Conservation (phyloP, 2,888 invertebrate genomes). For the Mesorhabditis belari region DNA sequence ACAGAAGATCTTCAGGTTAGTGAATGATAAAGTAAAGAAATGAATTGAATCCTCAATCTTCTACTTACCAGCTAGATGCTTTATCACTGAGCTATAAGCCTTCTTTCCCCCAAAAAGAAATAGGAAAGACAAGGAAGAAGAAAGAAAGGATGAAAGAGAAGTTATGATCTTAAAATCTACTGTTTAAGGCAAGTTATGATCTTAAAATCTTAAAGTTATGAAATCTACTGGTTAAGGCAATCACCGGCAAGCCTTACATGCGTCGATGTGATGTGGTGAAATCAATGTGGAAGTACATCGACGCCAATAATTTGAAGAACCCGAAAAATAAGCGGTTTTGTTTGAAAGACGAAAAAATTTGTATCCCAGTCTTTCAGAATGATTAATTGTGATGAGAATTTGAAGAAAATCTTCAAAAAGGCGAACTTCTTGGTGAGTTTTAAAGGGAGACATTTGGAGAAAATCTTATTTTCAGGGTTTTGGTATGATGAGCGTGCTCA, state of each 20-base stretch:
- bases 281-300: constrained; percentile 39
- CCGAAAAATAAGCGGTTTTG: constrained; percentile 31
- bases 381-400: constrained; percentile 10
- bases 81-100: too few species aligned
- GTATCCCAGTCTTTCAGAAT: neutral
- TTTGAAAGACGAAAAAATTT: neutral
- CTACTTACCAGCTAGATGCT: too few species aligned
- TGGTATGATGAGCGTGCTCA: constrained; percentile 36
- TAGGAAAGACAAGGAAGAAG: too few species aligned
- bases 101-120: too few species aligned
- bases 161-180: too few species aligned
- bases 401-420: constrained; percentile 18
- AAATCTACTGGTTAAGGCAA: too few species aligned
- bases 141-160: too few species aligned
- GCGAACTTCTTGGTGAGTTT: constrained; percentile 10
- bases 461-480: constrained; percentile 6
- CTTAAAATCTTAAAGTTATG: too few species aligned
- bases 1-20: too few species aligned
- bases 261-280: constrained; percentile 29
- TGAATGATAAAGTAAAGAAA: too few species aligned
- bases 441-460: neutral
- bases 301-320: constrained; percentile 33
- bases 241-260: neutral
- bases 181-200: too few species aligned
- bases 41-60: too few species aligned